A percentile compares a stretch with the other conserved stretches of the same genome.
Evolutionary conservation across 2,888 invertebrate genomes (phyloP).

Genomic region (Dichetophora obliterata): DNA sequence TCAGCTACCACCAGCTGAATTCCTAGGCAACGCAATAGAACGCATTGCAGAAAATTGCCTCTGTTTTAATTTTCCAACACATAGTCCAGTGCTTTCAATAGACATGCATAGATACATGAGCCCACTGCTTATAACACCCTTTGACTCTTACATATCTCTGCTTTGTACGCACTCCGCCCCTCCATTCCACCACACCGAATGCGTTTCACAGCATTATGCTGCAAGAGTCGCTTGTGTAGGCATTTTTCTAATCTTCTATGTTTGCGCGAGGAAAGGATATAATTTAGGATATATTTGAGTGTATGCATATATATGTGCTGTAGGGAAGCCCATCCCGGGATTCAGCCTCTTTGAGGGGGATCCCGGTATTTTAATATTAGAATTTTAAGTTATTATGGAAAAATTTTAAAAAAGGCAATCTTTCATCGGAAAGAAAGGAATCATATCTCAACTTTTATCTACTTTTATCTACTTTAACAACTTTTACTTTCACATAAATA

Average conservation of each 20-base stretch:
- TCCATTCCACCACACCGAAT: background rate
- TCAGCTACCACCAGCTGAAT: background rate
- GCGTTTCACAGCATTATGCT: background rate
- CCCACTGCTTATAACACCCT: background rate
- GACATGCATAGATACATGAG: too few relatives aligned
- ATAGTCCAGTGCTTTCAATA: too few relatives aligned
- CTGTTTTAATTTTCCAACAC: background rate
- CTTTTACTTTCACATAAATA: too few relatives aligned
- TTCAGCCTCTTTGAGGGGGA: too few relatives aligned
- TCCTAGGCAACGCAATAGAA: background rate
- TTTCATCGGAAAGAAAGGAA: too few relatives aligned
- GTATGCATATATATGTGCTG: background rate
- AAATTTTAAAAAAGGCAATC: too few relatives aligned
- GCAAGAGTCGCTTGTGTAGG: slow-evolving; percentile 1
- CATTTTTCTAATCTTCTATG: slow-evolving; percentile 31
- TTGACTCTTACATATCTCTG: background rate
- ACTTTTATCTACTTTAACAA: too few relatives aligned
- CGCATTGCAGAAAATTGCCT: background rate
- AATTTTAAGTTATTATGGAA: too few relatives aligned
- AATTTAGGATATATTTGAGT: slow-evolving; percentile 23
- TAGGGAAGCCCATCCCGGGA: too few relatives aligned
- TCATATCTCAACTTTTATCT: too few relatives aligned
- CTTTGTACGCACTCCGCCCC: background rate
- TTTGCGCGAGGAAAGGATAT: slow-evolving; percentile 33
- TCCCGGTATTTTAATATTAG: too few relatives aligned